Conservation (phyloP, 2,888 invertebrate species). For the Ennomos fuscantarius region DNA sequence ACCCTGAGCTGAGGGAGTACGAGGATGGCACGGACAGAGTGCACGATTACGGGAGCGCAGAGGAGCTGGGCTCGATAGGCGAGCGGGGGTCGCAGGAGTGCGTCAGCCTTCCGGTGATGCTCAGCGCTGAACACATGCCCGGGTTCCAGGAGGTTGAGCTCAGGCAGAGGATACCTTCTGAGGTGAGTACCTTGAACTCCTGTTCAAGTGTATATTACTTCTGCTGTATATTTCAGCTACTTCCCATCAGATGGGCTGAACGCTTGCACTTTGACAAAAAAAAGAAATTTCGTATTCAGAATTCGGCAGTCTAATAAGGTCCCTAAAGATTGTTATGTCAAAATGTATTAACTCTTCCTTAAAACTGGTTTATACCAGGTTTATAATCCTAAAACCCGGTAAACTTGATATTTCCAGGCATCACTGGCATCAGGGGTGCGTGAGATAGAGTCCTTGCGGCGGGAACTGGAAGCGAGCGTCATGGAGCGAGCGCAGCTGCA, state of each 20-base stretch:
- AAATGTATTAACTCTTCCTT: too few relatives aligned
- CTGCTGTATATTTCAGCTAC: too few relatives aligned
- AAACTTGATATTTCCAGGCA: conserved; percentile 51
- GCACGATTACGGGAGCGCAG: conserved; percentile 76
- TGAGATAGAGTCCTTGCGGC: conserved; percentile 87
- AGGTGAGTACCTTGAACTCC: conserved; percentile 57
- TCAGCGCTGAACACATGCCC: conserved; percentile 79
- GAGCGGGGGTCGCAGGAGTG: conserved; percentile 78
- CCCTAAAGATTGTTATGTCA: background rate
- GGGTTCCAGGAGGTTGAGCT: conserved; percentile 80
- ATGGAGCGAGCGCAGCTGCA: conserved; percentile 88
- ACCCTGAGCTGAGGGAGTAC: conserved; percentile 74
- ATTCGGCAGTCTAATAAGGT: background rate
- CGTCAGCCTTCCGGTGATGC: conserved; percentile 77
- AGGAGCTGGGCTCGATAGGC: conserved; percentile 75
- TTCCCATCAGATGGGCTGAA: background rate
- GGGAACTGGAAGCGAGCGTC: conserved; percentile 86
- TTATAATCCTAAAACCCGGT: too few relatives aligned
- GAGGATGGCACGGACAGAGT: conserved; percentile 66
- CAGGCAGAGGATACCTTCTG: conserved; percentile 74
- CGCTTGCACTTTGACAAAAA: too few relatives aligned
- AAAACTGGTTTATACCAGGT: too few relatives aligned
- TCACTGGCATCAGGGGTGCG: conserved; percentile 80
- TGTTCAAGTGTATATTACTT: too few relatives aligned
- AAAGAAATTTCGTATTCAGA: too few relatives aligned